phyloP scores from a whole-genome alignment of 1,140 invertebrate genomes.

The Zelostemma sp. region DNA sequence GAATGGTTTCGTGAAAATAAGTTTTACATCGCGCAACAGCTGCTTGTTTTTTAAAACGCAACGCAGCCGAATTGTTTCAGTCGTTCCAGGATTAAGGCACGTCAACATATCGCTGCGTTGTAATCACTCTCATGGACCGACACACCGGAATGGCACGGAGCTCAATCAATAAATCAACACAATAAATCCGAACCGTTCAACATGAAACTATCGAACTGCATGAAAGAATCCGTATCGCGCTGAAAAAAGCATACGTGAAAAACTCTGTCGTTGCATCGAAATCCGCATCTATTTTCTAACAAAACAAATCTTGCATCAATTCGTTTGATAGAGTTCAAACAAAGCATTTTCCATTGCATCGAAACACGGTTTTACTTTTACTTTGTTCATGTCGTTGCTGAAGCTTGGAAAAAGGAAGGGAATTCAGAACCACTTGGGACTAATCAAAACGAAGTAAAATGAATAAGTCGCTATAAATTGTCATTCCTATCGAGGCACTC shows the following conservation, averaged over 20 bases:
- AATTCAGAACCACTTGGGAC: too few species aligned
- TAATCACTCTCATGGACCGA: slow-evolving; percentile 39
- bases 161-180: slow-evolving; percentile 35
- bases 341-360: background rate
- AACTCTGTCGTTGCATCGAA: background rate
- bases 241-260: slow-evolving; percentile 1
- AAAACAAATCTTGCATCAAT: background rate
- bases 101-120: slow-evolving; percentile 39
- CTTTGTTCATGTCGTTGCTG: too few species aligned
- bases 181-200: slow-evolving; percentile 32
- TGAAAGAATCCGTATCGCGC: slow-evolving; percentile 19
- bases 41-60: slow-evolving; percentile 10
- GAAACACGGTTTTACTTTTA: too few species aligned
- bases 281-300: background rate
- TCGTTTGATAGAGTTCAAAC: background rate
- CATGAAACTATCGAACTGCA: slow-evolving; percentile 13
- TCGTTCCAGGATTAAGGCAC: slow-evolving; percentile 32
- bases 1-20: too few species aligned
- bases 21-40: background rate
- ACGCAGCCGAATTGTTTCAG: slow-evolving; percentile 16
- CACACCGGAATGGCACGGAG: slow-evolving; percentile 27
- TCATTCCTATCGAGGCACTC: background rate
- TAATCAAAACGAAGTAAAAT: too few species aligned
- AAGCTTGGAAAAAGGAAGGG: too few species aligned
- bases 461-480: slow-evolving; percentile 7